Evolutionary conservation across 2,113 vertebrate species (phyloP), one percentile per base, ranked within the genome.

Genomic region (Echinops telfairi): DNA sequence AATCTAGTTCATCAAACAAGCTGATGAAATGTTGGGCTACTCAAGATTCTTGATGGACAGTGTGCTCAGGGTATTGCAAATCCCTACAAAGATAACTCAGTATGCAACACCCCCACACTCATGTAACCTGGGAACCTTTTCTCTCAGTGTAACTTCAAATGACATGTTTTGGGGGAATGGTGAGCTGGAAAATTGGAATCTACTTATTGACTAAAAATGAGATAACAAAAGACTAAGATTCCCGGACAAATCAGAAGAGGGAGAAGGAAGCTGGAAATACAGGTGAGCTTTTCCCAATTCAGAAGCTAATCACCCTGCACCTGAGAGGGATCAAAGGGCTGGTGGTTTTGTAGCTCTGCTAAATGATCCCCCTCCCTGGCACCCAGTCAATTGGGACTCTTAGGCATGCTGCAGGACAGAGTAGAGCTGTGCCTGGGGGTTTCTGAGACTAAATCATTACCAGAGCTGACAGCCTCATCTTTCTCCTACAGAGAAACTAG

Each of bases 271-370:
- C 2, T 88, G 19, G 40, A 94, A 80, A 62, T 23, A 53, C 10
- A 91, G 33, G 38, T 40, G 36, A 94, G 11, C 31, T 70, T 90
- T 94, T 78, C 77, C 62, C 90, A 76, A 89, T 77, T 40, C 47
- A 75, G 31, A 83, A 80, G 31, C 36, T 81, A 33, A 31, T 62
- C 58, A 16, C 27, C 20, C 75, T 70, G 6, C 2, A 36, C n/a
- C 25, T 31, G 15, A 78, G 76, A 31, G 6, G 15, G 31, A 53
- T 29, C 76, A 78, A 47, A 3, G 38, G 29, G 40, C 15, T 47
- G 25, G 16, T 47, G 38, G 38, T 38, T 43, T 31, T 17, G 40
- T 31, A 53, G 31, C 40, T 25, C 16, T 53, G 47, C 27, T 31
- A 12, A 78, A 38, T 3, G 27, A 40, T 23, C 47, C 47, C 47